A percentile compares a stretch with the other conserved stretches of the same genome.
phyloP scores from a whole-genome alignment of 2,888 invertebrate species.

The Danaus chrysippus region DNA sequence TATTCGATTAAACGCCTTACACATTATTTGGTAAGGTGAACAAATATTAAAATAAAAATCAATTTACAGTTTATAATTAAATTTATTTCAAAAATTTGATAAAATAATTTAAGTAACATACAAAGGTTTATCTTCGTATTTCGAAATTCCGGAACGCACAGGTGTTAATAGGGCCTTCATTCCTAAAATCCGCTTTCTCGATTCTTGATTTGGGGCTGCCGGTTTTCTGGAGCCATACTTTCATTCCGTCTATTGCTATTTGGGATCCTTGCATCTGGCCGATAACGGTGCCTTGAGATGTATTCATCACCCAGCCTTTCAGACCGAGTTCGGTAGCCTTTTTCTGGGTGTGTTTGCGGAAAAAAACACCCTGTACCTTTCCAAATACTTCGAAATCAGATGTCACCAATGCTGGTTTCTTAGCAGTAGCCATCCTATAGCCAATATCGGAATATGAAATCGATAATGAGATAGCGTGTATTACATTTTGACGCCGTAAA shows the following conservation, averaged over 20 bases:
- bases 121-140: conserved; percentile 57
- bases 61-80: too few species aligned
- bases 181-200: conserved; percentile 82
- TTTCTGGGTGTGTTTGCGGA: conserved; percentile 81
- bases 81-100: conserved; percentile 1
- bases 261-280: conserved; percentile 82
- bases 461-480: not conserved
- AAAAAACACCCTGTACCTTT: conserved; percentile 79
- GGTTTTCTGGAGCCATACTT: conserved; percentile 73
- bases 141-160: conserved; percentile 68
- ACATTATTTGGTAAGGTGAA: too few species aligned
- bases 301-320: conserved; percentile 88
- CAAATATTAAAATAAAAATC: too few species aligned
- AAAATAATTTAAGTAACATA: conserved; percentile 8
- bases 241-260: conserved; percentile 80
- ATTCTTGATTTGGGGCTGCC: conserved; percentile 85
- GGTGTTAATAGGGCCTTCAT: conserved; percentile 75
- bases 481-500: conserved; percentile 22
- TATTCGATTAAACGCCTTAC: too few species aligned
- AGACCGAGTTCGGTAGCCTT: conserved; percentile 81
- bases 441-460: not conserved
- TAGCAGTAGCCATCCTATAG: conserved; percentile 43
- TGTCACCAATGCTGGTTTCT: conserved; percentile 44
- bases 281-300: conserved; percentile 82
- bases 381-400: conserved; percentile 81